Evolutionary conservation across 1,140 invertebrate genomes (phyloP).

Genomic region (Meloidogyne hapla): DNA sequence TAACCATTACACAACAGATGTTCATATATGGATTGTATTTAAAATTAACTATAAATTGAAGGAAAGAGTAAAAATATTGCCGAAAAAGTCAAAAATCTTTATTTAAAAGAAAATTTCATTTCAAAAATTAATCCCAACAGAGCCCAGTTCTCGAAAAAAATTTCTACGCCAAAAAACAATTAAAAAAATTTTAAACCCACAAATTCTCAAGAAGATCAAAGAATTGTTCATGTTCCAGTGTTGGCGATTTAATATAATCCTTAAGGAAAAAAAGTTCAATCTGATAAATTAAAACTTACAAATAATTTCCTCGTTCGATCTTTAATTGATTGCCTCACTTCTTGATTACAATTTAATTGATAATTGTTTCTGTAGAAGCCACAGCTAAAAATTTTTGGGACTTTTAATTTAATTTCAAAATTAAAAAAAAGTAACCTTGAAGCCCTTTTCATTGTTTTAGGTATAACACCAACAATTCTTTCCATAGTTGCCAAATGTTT

Average conservation of each 20-base stretch:
- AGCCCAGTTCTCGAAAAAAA: too few species aligned
- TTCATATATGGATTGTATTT: too few species aligned
- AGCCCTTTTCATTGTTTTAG: neutral
- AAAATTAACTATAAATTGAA: too few species aligned
- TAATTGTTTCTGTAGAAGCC: neutral
- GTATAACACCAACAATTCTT: conserved; percentile 79
- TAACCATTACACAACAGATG: too few species aligned
- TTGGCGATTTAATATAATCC: neutral
- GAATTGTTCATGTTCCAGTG: neutral
- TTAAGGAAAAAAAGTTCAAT: neutral
- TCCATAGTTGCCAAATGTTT: conserved; percentile 99
- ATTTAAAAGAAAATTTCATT: too few species aligned
- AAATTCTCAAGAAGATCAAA: neutral
- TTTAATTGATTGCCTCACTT: neutral
- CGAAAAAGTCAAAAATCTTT: too few species aligned
- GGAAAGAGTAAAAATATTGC: too few species aligned
- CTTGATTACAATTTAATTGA: neutral
- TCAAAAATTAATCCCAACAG: too few species aligned
- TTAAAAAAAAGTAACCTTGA: neutral
- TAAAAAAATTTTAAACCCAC: neutral
- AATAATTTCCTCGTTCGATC: neutral
- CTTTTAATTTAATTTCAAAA: too few species aligned
- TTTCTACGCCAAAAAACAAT: too few species aligned
- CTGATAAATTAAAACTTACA: neutral
- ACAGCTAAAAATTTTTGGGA: neutral